These are phyloP conservation scores for Eurytoma californica DNA, from an alignment of 2,888 invertebrate genomes.

Conservation along the genomic window DNA sequence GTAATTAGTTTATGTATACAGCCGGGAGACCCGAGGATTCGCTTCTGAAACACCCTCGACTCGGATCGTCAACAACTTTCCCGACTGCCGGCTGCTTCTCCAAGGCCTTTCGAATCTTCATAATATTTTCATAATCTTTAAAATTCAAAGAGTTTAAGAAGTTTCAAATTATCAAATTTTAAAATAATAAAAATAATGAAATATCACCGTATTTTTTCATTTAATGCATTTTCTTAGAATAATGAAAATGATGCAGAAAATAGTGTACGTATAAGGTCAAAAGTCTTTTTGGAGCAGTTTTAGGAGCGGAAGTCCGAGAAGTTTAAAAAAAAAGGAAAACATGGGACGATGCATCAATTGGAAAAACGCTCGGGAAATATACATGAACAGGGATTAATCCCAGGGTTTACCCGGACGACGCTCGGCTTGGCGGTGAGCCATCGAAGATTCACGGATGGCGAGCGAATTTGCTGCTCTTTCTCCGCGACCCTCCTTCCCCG, in stretches of 20 bases:
- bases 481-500: background rate
- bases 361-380: slow-evolving; percentile 61
- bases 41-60: slow-evolving; percentile 32
- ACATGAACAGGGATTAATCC: slow-evolving; percentile 72
- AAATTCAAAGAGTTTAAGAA: no score
- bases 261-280: no score
- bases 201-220: no score
- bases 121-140: background rate
- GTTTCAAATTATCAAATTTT: no score
- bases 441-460: slow-evolving; percentile 67
- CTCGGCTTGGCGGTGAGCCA: slow-evolving; percentile 69
- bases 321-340: slow-evolving; percentile 6
- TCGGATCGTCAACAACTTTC: slow-evolving; percentile 49
- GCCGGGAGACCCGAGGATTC: slow-evolving; percentile 53
- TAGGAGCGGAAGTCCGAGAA: background rate
- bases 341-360: slow-evolving; percentile 35
- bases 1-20: slow-evolving; percentile 66
- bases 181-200: no score
- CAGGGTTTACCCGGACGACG: slow-evolving; percentile 59
- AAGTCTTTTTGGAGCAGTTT: background rate
- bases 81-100: slow-evolving; percentile 26
- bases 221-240: no score
- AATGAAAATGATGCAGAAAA: no score
- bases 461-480: slow-evolving; percentile 56
- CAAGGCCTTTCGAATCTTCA: slow-evolving; percentile 2